Conservation (phyloP, 2,888 invertebrate species). For the Leptinotarsa rubiginosa region DNA sequence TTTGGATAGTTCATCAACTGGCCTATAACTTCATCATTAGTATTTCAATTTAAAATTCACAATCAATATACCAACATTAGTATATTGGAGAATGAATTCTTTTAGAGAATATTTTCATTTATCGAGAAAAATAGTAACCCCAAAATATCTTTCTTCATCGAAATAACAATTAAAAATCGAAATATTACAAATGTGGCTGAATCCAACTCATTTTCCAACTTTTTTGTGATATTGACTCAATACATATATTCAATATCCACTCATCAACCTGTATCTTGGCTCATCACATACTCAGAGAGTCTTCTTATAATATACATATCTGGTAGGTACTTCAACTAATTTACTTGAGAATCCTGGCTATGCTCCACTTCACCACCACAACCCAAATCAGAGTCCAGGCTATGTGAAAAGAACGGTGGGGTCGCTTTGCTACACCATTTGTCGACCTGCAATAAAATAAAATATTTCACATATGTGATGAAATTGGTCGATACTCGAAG, state of each 20-base stretch:
- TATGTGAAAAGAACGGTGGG: slow-evolving; percentile 32
- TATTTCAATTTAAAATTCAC: too few relatives aligned
- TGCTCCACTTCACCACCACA: slow-evolving; percentile 30
- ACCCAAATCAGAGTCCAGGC: slow-evolving; percentile 31
- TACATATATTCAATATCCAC: not conserved
- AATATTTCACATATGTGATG: not conserved
- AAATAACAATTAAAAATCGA: too few relatives aligned
- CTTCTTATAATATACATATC: not conserved
- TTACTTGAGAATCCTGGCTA: slow-evolving; percentile 8
- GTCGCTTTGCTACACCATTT: slow-evolving; percentile 4
- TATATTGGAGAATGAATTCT: too few relatives aligned
- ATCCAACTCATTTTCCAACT: not conserved
- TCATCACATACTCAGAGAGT: not conserved
- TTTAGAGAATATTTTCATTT: too few relatives aligned
- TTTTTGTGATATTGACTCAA: not conserved
- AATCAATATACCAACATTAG: too few relatives aligned
- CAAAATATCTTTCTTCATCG: too few relatives aligned
- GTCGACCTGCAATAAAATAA: slow-evolving; percentile 24
- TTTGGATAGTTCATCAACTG: too few relatives aligned
- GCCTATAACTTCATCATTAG: too few relatives aligned
- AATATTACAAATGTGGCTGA: not conserved
- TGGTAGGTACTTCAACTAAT: not conserved
- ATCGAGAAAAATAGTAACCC: too few relatives aligned
- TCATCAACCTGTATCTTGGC: not conserved
- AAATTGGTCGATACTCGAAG: too few relatives aligned